Evolutionary conservation across 2,888 invertebrate species (phyloP).

Genomic region (Napeogenes sylphis): DNA sequence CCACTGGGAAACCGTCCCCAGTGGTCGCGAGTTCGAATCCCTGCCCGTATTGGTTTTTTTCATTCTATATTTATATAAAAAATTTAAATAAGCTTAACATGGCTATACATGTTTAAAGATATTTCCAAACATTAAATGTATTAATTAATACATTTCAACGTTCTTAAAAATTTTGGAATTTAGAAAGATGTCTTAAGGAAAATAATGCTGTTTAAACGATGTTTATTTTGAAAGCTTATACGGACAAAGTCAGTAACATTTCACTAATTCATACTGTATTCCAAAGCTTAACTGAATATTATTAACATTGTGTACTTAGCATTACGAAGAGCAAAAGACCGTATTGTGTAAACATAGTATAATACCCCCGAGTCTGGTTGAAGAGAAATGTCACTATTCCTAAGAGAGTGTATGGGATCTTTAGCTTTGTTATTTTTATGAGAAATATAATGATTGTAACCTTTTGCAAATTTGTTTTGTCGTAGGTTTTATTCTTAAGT

Average conservation of each 20-base stretch:
- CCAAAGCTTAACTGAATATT: constrained; percentile 10
- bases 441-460: neutral
- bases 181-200: constrained; percentile 1
- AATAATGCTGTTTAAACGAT: neutral
- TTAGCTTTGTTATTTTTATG: constrained; percentile 5
- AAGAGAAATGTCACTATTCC: constrained; percentile 14
- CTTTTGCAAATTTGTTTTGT: neutral
- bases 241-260: constrained; percentile 2
- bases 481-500: neutral
- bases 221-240: constrained; percentile 4
- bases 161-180: neutral
- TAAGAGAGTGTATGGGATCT: constrained; percentile 3
- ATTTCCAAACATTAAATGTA: no score
- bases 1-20: no score
- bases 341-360: constrained; percentile 12
- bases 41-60: no score
- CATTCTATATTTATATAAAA: no score
- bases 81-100: no score
- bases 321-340: constrained; percentile 12
- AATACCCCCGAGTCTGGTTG: constrained; percentile 9
- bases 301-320: constrained; percentile 15
- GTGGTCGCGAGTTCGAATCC: no score
- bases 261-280: constrained; percentile 1
- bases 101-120: no score
- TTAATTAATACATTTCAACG: neutral